These are phyloP conservation scores for Odocoileus hemionus DNA, from an alignment of 2,113 vertebrate species.

Conservation along the genomic window DNA sequence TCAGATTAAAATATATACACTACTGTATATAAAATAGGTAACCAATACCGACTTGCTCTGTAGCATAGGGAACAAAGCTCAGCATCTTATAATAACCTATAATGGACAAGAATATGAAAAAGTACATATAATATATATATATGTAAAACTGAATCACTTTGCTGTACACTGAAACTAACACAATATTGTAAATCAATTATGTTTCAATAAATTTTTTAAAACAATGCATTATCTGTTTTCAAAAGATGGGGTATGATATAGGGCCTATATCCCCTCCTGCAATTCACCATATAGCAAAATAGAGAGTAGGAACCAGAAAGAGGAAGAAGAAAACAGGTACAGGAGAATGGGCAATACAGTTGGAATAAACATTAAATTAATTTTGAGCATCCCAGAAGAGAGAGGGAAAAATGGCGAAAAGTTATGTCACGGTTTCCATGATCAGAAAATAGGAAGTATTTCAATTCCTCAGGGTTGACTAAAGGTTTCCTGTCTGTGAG, in stretches of 20 bases:
- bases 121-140: not conserved
- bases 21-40: not conserved
- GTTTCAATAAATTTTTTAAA: not conserved
- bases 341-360: rapidly evolving
- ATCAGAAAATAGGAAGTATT: not conserved
- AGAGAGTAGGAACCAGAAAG: not conserved
- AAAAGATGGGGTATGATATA: not conserved
- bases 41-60: not conserved
- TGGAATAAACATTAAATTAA: not conserved
- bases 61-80: not conserved
- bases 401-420: not conserved
- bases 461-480: not conserved
- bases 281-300: not conserved
- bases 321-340: not conserved
- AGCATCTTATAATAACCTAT: not conserved
- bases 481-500: not conserved
- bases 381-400: not conserved
- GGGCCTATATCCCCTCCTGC: rapidly evolving
- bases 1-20: not conserved
- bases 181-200: not conserved
- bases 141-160: not conserved
- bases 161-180: not conserved
- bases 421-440: not conserved
- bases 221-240: not conserved
- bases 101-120: not conserved